These are phyloP conservation scores for Dendrolimus houi DNA, from an alignment of 2,888 invertebrate species.

Conservation along the genomic window DNA sequence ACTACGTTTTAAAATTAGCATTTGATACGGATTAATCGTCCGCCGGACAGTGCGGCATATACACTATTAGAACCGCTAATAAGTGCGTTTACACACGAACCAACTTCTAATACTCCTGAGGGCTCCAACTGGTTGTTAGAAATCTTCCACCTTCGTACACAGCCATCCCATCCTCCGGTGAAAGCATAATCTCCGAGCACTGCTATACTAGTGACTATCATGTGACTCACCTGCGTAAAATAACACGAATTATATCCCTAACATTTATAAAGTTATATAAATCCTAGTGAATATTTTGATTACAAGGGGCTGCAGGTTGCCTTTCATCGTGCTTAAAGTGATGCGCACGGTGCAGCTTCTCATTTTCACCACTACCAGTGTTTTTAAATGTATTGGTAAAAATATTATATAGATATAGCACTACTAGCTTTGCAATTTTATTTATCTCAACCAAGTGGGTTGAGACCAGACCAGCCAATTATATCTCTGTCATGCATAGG, in stretches of 20 bases:
- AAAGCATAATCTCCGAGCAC: slow-evolving; percentile 58
- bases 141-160: slow-evolving; percentile 58
- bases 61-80: slow-evolving; percentile 26
- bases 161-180: slow-evolving; percentile 77
- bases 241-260: slow-evolving; percentile 2
- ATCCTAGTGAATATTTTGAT: too few relatives aligned
- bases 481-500: too few relatives aligned
- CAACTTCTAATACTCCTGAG: slow-evolving; percentile 50
- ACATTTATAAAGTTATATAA: background rate
- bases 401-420: too few relatives aligned
- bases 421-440: too few relatives aligned
- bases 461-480: too few relatives aligned
- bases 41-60: slow-evolving; percentile 45
- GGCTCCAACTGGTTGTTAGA: slow-evolving; percentile 37
- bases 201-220: slow-evolving; percentile 68
- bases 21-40: slow-evolving; percentile 35
- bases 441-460: too few relatives aligned
- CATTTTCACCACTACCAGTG: too few relatives aligned
- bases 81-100: slow-evolving; percentile 54
- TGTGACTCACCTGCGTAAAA: slow-evolving; percentile 52
- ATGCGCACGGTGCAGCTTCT: too few relatives aligned
- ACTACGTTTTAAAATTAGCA: slow-evolving; percentile 1
- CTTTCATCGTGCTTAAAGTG: too few relatives aligned
- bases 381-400: too few relatives aligned
- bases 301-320: too few relatives aligned